A percentile compares a stretch with the other conserved stretches of the same genome.
Conservation (phyloP, 2,888 invertebrate genomes). For the Yponomeuta evonymella region DNA sequence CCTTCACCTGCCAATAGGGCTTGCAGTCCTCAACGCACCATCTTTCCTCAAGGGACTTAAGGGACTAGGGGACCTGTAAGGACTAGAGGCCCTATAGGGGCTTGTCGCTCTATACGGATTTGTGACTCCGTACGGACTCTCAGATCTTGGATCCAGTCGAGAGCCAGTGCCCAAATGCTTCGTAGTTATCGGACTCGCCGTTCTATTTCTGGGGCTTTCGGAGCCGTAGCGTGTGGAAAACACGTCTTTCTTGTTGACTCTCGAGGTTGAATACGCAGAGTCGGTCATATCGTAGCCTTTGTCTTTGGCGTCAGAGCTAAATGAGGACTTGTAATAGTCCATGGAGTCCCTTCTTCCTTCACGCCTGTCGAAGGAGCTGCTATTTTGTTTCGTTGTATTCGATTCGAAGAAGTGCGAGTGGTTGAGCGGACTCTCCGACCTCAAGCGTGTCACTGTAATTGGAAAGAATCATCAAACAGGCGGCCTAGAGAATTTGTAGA, state of each 20-base stretch:
- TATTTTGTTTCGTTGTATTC: slow-evolving; percentile 50
- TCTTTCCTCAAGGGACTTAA: slow-evolving; percentile 59
- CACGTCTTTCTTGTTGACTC: slow-evolving; percentile 56
- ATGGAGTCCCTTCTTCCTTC: slow-evolving; percentile 61
- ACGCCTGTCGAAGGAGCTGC: slow-evolving; percentile 60
- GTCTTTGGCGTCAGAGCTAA: slow-evolving; percentile 56
- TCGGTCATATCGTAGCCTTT: slow-evolving; percentile 57
- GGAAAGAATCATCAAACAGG: not conserved
- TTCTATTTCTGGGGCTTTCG: slow-evolving; percentile 63
- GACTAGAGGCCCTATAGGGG: slow-evolving; percentile 61
- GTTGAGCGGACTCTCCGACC: slow-evolving; percentile 69
- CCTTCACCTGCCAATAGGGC: slow-evolving; percentile 71
- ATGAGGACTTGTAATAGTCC: slow-evolving; percentile 65
- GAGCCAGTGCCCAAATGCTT: slow-evolving; percentile 73
- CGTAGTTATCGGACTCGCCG: slow-evolving; percentile 69
- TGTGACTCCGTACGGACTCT: slow-evolving; percentile 58
- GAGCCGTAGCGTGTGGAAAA: slow-evolving; percentile 54
- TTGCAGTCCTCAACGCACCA: slow-evolving; percentile 69
- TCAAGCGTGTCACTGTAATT: slow-evolving; percentile 58
- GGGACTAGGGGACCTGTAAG: slow-evolving; percentile 68
- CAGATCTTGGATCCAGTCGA: slow-evolving; percentile 59
- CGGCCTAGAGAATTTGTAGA: not conserved
- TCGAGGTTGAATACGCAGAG: slow-evolving; percentile 59
- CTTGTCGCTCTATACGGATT: slow-evolving; percentile 62
- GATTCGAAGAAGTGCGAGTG: slow-evolving; percentile 59